A percentile compares a stretch with the other conserved stretches of the same genome.
These are phyloP conservation scores for Vipera latastei DNA, from an alignment of 2,797 vertebrate genomes.

Conservation along the genomic window DNA sequence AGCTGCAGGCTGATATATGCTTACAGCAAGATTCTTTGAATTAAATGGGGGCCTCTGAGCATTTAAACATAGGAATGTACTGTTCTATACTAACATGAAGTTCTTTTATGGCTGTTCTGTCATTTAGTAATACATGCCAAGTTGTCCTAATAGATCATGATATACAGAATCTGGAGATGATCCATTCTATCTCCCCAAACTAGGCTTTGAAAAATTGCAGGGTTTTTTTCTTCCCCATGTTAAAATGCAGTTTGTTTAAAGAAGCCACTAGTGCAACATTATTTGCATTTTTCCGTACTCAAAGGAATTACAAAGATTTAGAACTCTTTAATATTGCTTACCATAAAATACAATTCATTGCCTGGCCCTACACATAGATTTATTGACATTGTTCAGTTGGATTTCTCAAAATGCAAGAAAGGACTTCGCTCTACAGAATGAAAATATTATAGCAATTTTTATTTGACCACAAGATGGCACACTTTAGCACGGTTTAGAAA, in stretches of 20 bases:
- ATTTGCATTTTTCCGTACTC: background rate
- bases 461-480: slow-evolving; percentile 56
- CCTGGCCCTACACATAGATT: too few relatives aligned
- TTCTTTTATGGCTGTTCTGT: background rate
- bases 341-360: background rate
- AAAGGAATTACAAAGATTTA: background rate
- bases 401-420: background rate
- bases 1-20: background rate
- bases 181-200: background rate
- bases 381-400: background rate
- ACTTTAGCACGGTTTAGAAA: slow-evolving; percentile 43
- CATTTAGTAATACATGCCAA: background rate
- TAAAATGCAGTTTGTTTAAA: background rate
- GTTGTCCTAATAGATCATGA: background rate
- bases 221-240: background rate
- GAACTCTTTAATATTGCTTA: background rate
- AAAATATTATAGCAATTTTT: slow-evolving; percentile 22
- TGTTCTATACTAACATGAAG: background rate
- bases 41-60: background rate
- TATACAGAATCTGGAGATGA: background rate
- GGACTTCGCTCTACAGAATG: background rate
- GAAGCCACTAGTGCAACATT: background rate
- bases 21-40: background rate
- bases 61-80: background rate
- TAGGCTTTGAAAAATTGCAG: background rate